phyloP scores from a whole-genome alignment of 2,797 vertebrate species.

The Zenarchopterus dispar region DNA sequence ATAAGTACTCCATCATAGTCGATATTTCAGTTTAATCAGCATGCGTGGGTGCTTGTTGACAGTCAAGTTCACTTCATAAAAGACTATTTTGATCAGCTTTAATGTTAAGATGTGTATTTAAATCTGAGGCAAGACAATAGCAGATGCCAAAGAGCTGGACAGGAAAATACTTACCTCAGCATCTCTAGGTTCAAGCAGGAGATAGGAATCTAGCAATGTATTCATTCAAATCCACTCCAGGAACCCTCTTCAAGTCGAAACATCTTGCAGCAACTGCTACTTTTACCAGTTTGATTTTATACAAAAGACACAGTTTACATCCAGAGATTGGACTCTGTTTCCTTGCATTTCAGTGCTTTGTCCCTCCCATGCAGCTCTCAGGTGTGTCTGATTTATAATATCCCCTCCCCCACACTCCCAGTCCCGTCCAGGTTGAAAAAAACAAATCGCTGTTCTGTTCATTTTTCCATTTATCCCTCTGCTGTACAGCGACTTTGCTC shows the following conservation, averaged over 20 bases:
- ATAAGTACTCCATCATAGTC: not conserved
- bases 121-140: constrained; percentile 1
- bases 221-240: not conserved
- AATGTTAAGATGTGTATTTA: not conserved
- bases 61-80: not conserved
- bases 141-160: not conserved
- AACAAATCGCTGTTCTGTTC: not conserved
- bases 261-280: not conserved
- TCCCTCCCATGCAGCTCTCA: not conserved
- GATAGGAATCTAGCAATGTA: not conserved
- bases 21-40: not conserved
- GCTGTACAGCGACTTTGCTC: not conserved
- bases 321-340: not conserved
- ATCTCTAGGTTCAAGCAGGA: not conserved
- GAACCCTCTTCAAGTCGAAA: not conserved
- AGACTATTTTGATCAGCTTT: not conserved
- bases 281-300: not conserved
- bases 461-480: not conserved
- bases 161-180: not conserved
- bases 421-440: too few species aligned
- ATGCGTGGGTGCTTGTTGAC: not conserved
- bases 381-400: not conserved
- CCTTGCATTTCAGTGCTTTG: not conserved
- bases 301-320: too few species aligned
- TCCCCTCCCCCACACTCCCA: not conserved